phyloP scores from a whole-genome alignment of 92 coral and sea anemone species.

The Porites lobata region DNA sequence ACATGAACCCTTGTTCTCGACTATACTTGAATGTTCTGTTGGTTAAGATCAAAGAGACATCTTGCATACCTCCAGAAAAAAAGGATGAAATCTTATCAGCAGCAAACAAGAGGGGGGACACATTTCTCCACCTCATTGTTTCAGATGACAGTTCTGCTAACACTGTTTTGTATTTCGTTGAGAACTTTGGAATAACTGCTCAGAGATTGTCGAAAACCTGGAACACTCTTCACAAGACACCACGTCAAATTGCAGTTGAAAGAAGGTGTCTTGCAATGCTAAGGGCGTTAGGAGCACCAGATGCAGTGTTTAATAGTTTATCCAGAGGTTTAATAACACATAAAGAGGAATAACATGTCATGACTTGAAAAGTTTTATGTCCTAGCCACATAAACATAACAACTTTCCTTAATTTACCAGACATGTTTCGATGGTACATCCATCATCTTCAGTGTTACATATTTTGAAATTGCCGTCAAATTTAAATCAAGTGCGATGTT shows the following conservation, averaged over 20 bases:
- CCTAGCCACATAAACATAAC: background rate
- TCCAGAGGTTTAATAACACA: constrained; percentile 4
- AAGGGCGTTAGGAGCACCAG: constrained; percentile 29
- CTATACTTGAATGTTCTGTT: constrained; percentile 5
- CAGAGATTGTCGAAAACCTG: constrained; percentile 8
- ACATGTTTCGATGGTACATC: too few relatives aligned
- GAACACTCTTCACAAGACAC: constrained; percentile 24
- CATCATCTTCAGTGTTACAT: too few relatives aligned
- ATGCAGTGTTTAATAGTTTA: constrained; percentile 17
- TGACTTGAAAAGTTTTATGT: background rate
- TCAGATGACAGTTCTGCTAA: constrained; percentile 9
- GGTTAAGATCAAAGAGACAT: background rate
- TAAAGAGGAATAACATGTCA: background rate
- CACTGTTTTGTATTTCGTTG: background rate
- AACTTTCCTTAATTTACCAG: too few relatives aligned
- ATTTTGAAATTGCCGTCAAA: too few relatives aligned
- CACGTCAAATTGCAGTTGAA: constrained; percentile 31
- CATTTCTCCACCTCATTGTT: constrained; percentile 2
- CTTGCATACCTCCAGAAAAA: background rate
- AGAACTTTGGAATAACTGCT: constrained; percentile 2
- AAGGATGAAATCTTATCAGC: constrained; percentile 17
- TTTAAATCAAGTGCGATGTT: too few relatives aligned
- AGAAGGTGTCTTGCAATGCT: constrained; percentile 16
- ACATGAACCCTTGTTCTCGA: constrained; percentile 10
- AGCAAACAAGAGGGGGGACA: constrained; percentile 18